Evolutionary conservation across 2,888 invertebrate genomes (phyloP), one percentile per base, ranked within the genome.

Genomic region (Pyralis farinalis): DNA sequence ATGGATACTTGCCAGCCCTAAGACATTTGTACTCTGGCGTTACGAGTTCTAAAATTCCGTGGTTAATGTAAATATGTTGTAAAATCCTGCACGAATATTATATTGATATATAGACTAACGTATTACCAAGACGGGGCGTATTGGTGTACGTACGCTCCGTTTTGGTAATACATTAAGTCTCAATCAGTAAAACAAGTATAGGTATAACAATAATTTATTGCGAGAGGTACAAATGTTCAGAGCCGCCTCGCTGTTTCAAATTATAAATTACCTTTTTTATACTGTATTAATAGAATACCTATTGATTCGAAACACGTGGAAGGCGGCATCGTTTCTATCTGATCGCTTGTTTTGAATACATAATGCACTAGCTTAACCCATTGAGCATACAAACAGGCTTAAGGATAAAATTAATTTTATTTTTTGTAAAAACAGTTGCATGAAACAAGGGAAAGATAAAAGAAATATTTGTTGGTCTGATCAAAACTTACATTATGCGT

Each of bases 261-360:
- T 40, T 33, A 55, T 30, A 51, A 53, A 51, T 44, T 28, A 42
- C 38, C 37, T 39, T 42, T 48, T 50, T 48, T 27, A 44, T 34
- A 48, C 25, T 4, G 37, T 50, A 47, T 54, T 62, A 48, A 42
- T 47, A 46, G 44, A 36, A 42, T 46, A 42, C 12, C 40, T 56
- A 65, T 55, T 44, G 53, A 67, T 69, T 63, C 60, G 32, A 39
- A 34, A 49, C 66, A 67, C 67, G 64, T 50, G 55, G 48, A 47
- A 49, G 46, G 47, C 55, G 55, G 58, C 55, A 51, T 51, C 52
- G 53, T 53, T 51, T 53, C 47, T 49, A 46, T 55, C 45, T 46
- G 42, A 54, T 47, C 44, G 42, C 36, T 44, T 50, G 49, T 31
- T 44, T 51, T 53, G 69, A 62, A 71, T 68, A 61, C 55, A 43